Evolutionary conservation across 2,113 vertebrate genomes (phyloP).

Genomic region (Vidua macroura): DNA sequence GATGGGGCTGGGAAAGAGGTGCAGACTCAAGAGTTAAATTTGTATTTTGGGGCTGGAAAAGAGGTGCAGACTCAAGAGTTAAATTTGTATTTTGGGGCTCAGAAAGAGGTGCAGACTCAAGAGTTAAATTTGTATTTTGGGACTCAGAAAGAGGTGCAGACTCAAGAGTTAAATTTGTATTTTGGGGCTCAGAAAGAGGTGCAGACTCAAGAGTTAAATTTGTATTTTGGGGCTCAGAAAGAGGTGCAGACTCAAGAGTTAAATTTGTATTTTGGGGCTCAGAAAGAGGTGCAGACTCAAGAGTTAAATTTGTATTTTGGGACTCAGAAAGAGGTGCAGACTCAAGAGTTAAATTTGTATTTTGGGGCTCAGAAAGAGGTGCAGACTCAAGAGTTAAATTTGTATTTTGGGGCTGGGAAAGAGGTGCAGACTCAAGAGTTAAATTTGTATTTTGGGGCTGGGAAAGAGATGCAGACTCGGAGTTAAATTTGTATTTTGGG

Average conservation of each 20-base stretch:
- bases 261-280: background rate
- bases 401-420: background rate
- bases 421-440: rapidly evolving
- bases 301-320: background rate
- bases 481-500: no score
- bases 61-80: no score
- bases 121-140: background rate
- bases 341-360: background rate
- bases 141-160: no score
- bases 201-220: background rate
- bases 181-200: background rate
- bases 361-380: background rate
- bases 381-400: background rate
- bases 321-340: no score
- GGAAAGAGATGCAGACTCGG: no score
- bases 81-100: background rate
- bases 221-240: background rate
- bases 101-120: rapidly evolving
- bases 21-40: rapidly evolving
- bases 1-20: background rate
- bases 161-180: background rate
- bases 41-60: background rate
- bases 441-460: background rate
- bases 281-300: no score
- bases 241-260: no score